These are phyloP conservation scores for Clytia hemisphaerica DNA, from an alignment of 30 jellyfish, hydroid and myxozoan genomes.

Conservation along the genomic window DNA sequence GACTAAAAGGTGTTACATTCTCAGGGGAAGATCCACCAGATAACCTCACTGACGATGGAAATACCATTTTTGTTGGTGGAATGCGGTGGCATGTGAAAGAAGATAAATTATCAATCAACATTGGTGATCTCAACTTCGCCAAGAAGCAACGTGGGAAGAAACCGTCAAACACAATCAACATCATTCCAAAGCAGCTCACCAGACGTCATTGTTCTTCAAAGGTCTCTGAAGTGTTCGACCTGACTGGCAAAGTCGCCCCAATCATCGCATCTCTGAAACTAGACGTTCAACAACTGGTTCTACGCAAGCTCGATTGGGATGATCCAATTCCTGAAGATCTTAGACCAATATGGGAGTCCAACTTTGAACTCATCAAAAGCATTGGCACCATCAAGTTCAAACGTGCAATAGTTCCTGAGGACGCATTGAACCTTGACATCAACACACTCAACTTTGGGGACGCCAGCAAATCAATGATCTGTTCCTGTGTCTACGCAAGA, in stretches of 20 bases:
- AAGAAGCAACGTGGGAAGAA: not conserved
- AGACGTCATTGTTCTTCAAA: slow-evolving; percentile 1
- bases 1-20: not conserved
- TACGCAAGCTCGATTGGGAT: not conserved
- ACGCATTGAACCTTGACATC: too few relatives aligned
- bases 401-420: too few relatives aligned
- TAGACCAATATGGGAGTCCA: not conserved
- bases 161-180: not conserved
- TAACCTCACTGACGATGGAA: slow-evolving; percentile 7
- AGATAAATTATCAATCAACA: not conserved
- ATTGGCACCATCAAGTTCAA: too few relatives aligned
- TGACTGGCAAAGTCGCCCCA: not conserved
- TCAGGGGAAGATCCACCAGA: not conserved
- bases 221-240: not conserved
- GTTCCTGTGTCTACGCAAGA: too few relatives aligned
- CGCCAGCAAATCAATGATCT: too few relatives aligned
- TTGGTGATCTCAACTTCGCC: not conserved
- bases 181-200: too few relatives aligned
- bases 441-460: too few relatives aligned
- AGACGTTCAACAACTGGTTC: not conserved
- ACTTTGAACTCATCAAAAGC: not conserved
- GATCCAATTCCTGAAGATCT: not conserved
- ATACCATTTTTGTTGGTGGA: not conserved
- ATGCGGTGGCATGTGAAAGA: not conserved
- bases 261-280: too few relatives aligned